phyloP scores from a whole-genome alignment of 2,113 vertebrate species.

The Leucopternis melanops region DNA sequence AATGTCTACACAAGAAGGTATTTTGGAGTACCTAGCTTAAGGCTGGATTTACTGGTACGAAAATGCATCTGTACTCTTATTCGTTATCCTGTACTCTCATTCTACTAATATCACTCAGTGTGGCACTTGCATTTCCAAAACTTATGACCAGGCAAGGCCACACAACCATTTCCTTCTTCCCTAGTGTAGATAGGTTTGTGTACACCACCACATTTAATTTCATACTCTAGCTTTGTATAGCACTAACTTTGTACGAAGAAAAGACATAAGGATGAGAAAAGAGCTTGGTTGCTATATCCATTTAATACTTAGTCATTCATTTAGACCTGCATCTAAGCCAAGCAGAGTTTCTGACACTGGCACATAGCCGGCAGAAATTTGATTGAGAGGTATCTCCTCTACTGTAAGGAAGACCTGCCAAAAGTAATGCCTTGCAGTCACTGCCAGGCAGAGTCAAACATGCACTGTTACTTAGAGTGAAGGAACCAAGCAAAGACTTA shows the following conservation, averaged over 20 bases:
- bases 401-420: background rate
- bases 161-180: background rate
- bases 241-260: background rate
- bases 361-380: background rate
- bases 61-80: background rate
- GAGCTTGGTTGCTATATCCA: background rate
- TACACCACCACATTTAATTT: background rate
- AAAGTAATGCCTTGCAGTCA: background rate
- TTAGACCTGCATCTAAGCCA: background rate
- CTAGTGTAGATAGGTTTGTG: background rate
- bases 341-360: background rate
- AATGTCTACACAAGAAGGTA: background rate
- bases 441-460: background rate
- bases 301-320: background rate
- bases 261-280: background rate
- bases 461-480: background rate
- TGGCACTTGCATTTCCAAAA: background rate
- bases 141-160: background rate
- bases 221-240: background rate
- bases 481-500: background rate
- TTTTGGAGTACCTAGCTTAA: background rate
- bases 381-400: background rate
- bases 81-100: background rate
- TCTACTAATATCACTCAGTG: background rate
- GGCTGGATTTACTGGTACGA: background rate